phyloP scores from a whole-genome alignment of 2,888 invertebrate species.

The Napeogenes sylphis region DNA sequence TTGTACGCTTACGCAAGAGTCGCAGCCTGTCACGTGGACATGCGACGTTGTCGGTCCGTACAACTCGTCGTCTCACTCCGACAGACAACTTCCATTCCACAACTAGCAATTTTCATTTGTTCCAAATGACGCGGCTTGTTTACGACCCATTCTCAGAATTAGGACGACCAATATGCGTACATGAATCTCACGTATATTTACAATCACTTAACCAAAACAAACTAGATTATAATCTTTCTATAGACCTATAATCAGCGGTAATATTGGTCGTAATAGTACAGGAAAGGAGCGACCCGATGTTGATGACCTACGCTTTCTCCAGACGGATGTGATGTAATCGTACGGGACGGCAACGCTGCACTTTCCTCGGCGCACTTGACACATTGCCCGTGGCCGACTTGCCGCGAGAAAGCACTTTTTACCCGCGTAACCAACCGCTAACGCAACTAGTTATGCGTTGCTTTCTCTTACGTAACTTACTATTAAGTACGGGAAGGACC shows the following conservation, averaged over 20 bases:
- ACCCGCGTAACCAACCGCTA: conserved; percentile 67
- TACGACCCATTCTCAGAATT: conserved; percentile 65
- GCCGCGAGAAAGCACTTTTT: conserved; percentile 75
- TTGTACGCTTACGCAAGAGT: conserved; percentile 74
- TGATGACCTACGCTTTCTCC: conserved; percentile 71
- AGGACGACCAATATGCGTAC: conserved; percentile 51
- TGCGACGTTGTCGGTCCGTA: conserved; percentile 68
- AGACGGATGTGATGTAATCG: conserved; percentile 70
- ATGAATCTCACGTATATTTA: conserved; percentile 37
- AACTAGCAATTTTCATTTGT: conserved; percentile 69
- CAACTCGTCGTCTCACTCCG: conserved; percentile 56
- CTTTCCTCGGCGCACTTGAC: conserved; percentile 77
- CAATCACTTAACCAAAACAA: conserved; percentile 39
- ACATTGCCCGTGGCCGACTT: conserved; percentile 77
- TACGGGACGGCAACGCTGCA: conserved; percentile 60
- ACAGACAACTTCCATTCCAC: conserved; percentile 56
- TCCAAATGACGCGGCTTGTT: conserved; percentile 69
- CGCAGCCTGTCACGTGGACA: conserved; percentile 70
- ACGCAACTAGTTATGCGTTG: conserved; percentile 68
- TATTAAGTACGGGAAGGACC: conserved; percentile 59
- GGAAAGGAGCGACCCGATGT: conserved; percentile 44
- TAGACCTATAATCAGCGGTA: no score
- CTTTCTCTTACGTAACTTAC: conserved; percentile 72
- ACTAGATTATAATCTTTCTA: conserved; percentile 8
- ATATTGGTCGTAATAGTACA: no score